These are phyloP conservation scores for Linnaemya tessellans DNA, from an alignment of 2,888 invertebrate species.

Conservation along the genomic window DNA sequence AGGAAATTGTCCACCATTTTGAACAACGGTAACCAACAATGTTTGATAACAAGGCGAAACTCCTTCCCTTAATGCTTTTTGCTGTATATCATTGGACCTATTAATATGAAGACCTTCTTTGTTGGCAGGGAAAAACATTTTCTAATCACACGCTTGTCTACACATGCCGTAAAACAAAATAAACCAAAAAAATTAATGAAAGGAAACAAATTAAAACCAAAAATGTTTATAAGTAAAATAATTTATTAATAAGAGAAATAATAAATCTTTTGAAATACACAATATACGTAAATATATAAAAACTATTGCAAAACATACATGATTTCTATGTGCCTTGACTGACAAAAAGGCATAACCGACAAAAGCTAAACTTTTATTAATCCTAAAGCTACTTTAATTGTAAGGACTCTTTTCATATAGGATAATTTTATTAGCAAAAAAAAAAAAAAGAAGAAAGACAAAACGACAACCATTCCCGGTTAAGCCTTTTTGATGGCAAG, in stretches of 20 bases:
- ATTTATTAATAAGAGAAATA: constrained; percentile 15
- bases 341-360: neutral
- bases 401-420: no score
- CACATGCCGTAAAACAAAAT: no score
- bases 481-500: neutral
- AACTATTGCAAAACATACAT: no score
- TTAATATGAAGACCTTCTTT: no score
- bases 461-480: neutral
- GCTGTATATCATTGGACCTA: no score
- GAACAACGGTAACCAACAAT: no score
- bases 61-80: no score
- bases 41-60: no score
- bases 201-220: neutral
- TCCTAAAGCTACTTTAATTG: neutral
- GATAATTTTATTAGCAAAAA: neutral
- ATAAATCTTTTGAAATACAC: neutral
- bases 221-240: constrained; percentile 24
- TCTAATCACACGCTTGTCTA: no score
- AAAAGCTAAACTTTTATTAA: neutral
- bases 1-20: no score
- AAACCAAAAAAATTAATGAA: neutral
- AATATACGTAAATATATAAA: neutral
- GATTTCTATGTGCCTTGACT: neutral
- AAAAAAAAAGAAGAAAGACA: neutral
- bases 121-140: no score